Conservation (phyloP, 2,113 vertebrate genomes). For the Chloebia gouldiae region DNA sequence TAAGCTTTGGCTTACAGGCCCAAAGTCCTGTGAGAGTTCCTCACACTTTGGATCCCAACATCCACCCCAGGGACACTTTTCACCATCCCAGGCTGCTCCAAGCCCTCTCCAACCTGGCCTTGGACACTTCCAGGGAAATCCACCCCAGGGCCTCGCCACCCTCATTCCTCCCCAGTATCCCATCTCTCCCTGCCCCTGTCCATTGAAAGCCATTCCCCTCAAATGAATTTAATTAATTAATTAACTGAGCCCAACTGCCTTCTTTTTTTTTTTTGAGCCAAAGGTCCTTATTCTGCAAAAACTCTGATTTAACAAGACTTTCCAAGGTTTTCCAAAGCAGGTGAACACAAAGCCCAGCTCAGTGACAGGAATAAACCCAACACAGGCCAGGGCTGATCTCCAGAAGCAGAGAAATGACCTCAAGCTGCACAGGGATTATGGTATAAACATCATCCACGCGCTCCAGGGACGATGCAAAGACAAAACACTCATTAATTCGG, state of each 20-base stretch:
- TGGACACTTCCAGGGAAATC: not conserved
- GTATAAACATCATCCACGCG: not conserved
- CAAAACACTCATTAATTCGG: not conserved
- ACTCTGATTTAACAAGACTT: not conserved
- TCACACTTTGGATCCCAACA: no score
- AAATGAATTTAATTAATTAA: rapidly evolving
- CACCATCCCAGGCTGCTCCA: not conserved
- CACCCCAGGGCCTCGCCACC: not conserved
- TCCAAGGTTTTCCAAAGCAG: not conserved
- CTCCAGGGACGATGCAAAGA: not conserved
- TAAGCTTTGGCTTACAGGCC: no score
- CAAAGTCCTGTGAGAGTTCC: no score
- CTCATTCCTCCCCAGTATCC: not conserved
- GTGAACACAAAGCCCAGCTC: not conserved
- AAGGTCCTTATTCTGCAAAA: not conserved
- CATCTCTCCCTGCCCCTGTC: not conserved
- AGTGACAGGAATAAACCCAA: not conserved
- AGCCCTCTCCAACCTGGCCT: not conserved
- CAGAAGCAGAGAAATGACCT: not conserved
- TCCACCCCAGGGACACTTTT: not conserved
- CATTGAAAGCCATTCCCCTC: not conserved
- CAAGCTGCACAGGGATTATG: not conserved
- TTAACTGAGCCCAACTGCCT: not conserved
- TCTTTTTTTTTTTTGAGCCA: not conserved
- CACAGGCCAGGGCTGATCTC: not conserved